phyloP scores from a whole-genome alignment of 2,113 vertebrate species.

The Muntiacus muntjak region DNA sequence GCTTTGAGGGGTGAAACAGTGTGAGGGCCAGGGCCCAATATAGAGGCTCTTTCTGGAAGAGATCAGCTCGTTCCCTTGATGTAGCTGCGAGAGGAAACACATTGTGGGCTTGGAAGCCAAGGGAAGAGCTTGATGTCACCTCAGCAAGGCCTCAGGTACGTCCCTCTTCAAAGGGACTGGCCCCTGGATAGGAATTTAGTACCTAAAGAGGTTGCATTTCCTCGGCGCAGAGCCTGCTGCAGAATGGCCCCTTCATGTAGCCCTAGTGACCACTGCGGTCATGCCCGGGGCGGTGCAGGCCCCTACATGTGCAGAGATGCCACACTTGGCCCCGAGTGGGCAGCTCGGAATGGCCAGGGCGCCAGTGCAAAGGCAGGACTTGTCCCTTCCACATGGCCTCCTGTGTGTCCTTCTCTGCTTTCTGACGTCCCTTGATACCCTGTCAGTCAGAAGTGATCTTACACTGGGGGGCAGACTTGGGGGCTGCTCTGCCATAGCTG shows the following conservation, averaged over 20 bases:
- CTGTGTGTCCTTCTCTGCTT: background rate
- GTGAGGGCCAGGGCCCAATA: accelerated
- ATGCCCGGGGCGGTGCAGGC: accelerated
- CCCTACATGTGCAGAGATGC: background rate
- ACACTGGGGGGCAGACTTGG: background rate
- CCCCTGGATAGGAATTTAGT: background rate
- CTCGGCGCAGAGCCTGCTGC: background rate
- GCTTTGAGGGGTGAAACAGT: accelerated
- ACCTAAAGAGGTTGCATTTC: accelerated
- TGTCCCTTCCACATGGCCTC: background rate
- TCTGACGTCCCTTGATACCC: background rate
- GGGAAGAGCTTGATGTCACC: accelerated
- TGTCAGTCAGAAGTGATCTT: background rate
- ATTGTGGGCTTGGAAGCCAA: background rate
- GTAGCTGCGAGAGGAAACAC: background rate
- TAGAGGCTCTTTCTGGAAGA: background rate
- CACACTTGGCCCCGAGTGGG: too few relatives aligned
- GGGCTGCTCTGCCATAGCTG: accelerated
- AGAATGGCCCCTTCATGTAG: accelerated
- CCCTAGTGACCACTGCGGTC: accelerated
- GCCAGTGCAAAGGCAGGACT: too few relatives aligned
- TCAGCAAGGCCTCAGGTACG: accelerated
- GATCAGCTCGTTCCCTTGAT: accelerated
- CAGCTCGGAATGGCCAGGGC: too few relatives aligned
- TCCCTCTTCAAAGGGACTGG: background rate